Percentiles rank a stretch among this genome's conserved stretches.
Evolutionary conservation across 2,797 vertebrate genomes (phyloP).

Genomic region (Mormyrus hasselquistii): DNA sequence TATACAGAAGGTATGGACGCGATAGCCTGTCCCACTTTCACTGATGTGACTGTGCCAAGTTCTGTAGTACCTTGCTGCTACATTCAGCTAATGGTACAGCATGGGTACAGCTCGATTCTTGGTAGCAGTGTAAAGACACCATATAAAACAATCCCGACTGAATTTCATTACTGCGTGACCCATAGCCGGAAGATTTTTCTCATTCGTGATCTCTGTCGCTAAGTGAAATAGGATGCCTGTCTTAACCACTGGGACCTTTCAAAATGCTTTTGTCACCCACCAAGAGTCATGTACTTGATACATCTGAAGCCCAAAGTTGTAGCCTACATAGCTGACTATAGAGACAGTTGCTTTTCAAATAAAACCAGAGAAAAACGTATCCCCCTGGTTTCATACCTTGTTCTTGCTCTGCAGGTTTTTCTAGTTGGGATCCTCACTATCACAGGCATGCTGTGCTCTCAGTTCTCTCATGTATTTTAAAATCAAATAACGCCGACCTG

Average conservation of each 20-base stretch:
- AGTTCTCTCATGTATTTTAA: background rate
- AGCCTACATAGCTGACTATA: background rate
- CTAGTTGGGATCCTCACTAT: background rate
- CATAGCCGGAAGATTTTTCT: background rate
- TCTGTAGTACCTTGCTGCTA: background rate
- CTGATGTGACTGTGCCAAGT: background rate
- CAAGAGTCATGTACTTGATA: background rate
- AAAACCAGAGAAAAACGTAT: background rate
- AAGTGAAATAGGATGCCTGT: background rate
- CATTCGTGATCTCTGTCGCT: background rate
- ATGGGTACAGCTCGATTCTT: background rate
- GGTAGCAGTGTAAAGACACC: background rate
- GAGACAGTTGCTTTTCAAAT: background rate
- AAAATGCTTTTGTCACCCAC: constrained; percentile 11
- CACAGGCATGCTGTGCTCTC: background rate
- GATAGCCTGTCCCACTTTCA: background rate
- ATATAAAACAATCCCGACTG: background rate
- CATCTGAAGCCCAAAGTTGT: background rate
- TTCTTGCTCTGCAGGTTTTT: background rate
- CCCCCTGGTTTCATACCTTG: background rate
- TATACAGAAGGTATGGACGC: background rate
- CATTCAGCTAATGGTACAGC: background rate
- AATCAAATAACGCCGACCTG: background rate
- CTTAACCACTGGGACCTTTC: background rate
- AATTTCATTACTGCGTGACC: background rate